phyloP scores from a whole-genome alignment of 2,797 vertebrate genomes.

The Hemitrygon akajei region DNA sequence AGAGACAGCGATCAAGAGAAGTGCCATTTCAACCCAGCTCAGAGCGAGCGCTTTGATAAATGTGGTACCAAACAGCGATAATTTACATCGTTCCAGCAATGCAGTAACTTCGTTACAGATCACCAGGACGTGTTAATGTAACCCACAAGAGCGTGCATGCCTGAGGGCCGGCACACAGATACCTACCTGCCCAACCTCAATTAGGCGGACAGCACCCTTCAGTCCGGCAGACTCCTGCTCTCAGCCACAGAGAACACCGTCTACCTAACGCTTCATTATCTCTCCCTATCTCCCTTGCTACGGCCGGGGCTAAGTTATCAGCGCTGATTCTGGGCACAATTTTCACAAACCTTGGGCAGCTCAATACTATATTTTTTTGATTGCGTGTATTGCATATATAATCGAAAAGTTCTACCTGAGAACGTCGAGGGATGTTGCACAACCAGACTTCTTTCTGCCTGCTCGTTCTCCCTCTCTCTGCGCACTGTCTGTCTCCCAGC shows the following conservation, averaged over 20 bases:
- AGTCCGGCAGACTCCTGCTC: too few relatives aligned
- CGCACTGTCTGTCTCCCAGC: neutral
- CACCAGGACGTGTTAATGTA: too few relatives aligned
- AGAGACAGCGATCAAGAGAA: too few relatives aligned
- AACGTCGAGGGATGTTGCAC: neutral
- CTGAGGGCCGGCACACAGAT: too few relatives aligned
- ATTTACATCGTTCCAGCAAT: neutral
- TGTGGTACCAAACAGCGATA: neutral
- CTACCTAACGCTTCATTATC: too few relatives aligned
- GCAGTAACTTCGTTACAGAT: neutral
- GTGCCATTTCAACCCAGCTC: too few relatives aligned
- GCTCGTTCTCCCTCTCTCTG: neutral
- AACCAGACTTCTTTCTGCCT: neutral
- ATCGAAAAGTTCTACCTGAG: slow-evolving; percentile 9
- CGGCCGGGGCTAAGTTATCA: too few relatives aligned
- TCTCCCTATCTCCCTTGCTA: too few relatives aligned
- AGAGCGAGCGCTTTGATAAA: neutral
- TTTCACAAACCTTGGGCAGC: neutral
- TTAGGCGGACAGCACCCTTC: too few relatives aligned
- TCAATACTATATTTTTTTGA: neutral
- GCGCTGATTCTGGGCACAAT: neutral
- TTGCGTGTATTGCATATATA: neutral
- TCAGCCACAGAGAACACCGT: too few relatives aligned
- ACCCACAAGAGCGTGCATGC: too few relatives aligned
- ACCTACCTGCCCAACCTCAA: too few relatives aligned